Conservation (phyloP, 1,140 invertebrate species). For the Brachionus manjavacas region DNA sequence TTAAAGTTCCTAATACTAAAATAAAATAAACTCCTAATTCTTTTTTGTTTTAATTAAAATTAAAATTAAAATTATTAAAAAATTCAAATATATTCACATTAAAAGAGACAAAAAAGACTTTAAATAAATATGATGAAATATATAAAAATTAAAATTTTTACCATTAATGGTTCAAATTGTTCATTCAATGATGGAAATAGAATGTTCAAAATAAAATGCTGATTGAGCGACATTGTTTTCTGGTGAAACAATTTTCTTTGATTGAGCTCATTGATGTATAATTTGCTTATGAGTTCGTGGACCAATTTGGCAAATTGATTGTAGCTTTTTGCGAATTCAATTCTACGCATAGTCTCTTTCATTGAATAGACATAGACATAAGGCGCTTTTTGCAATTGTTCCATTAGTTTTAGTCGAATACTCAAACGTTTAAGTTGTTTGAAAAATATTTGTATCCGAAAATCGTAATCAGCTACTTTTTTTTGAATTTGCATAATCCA, state of each 20-base stretch:
- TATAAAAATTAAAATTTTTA: neutral
- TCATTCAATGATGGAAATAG: neutral
- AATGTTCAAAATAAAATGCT: constrained; percentile 18
- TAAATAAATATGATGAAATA: neutral
- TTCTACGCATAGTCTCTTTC: constrained; percentile 13
- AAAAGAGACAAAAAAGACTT: too few relatives aligned
- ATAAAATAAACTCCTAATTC: too few relatives aligned
- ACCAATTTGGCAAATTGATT: neutral
- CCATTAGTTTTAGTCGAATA: constrained; percentile 6
- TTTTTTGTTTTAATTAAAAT: too few relatives aligned
- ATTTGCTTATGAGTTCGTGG: neutral
- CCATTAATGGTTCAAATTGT: neutral
- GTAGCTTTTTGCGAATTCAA: constrained; percentile 14
- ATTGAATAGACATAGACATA: constrained; percentile 30
- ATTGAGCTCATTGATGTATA: neutral
- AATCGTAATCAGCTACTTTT: constrained; percentile 7
- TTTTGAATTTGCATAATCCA: constrained; percentile 38
- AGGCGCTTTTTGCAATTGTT: constrained; percentile 33
- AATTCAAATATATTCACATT: too few relatives aligned
- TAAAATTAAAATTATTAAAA: too few relatives aligned
- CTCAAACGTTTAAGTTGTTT: constrained; percentile 31
- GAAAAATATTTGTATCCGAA: constrained; percentile 30
- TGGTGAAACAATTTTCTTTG: constrained; percentile 8
- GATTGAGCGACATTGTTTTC: neutral
- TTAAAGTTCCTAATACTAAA: too few relatives aligned